phyloP scores from a whole-genome alignment of 2,888 invertebrate species.

The Eurytoma californica region DNA sequence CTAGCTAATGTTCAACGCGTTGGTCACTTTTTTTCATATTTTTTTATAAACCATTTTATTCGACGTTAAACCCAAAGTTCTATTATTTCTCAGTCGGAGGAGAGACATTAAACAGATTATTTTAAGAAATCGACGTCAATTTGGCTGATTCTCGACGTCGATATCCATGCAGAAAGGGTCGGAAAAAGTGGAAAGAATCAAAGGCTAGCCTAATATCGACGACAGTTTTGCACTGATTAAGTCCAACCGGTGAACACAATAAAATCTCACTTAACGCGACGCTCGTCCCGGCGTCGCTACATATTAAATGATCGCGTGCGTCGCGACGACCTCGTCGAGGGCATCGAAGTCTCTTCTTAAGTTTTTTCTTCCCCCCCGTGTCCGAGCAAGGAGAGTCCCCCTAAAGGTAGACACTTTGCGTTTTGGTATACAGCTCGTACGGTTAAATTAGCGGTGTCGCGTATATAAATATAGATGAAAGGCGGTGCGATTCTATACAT shows the following conservation, averaged over 20 bases:
- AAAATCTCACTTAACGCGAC: slow-evolving; percentile 39
- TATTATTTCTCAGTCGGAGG: neutral
- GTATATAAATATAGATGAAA: slow-evolving; percentile 49
- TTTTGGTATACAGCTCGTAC: slow-evolving; percentile 56
- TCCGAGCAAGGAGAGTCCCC: slow-evolving; percentile 10
- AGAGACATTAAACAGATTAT: neutral
- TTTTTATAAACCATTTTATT: neutral
- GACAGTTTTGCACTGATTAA: slow-evolving; percentile 21
- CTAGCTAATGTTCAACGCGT: slow-evolving; percentile 57
- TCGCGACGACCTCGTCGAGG: slow-evolving; percentile 38
- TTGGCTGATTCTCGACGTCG: slow-evolving; percentile 5
- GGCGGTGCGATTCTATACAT: slow-evolving; percentile 47
- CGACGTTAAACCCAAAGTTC: neutral
- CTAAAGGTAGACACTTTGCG: slow-evolving; percentile 26
- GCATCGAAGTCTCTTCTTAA: slow-evolving; percentile 49
- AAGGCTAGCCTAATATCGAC: slow-evolving; percentile 11
- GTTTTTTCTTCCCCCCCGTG: neutral
- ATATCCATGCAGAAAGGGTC: neutral
- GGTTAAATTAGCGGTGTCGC: slow-evolving; percentile 29
- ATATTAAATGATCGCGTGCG: slow-evolving; percentile 28
- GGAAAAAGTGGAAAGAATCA: slow-evolving; percentile 3
- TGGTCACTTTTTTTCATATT: slow-evolving; percentile 43
- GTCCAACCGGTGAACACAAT: slow-evolving; percentile 39
- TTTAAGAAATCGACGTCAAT: slow-evolving; percentile 4
- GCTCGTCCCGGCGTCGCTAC: slow-evolving; percentile 6